Evolutionary conservation across 2,888 invertebrate species (phyloP), one percentile per base, ranked within the genome.

Genomic region (Hartigia nigra): DNA sequence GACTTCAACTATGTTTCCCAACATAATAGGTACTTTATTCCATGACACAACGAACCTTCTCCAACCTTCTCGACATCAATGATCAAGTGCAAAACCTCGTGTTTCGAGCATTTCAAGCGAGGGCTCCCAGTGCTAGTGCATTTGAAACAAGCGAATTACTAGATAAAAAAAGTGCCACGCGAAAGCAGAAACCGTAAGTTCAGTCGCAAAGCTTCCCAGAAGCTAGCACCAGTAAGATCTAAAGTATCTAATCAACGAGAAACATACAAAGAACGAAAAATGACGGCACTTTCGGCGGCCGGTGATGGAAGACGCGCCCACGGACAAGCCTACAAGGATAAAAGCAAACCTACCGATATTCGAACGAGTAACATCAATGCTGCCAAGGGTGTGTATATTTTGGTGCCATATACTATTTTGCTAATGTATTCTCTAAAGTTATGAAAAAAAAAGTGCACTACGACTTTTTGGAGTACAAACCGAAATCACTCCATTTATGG

Each of bases 331-430:
- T 97, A 96, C 90, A 97, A 97, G 92, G 97, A 97, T 92, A 97
- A 97, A 94, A 96, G 95, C 89, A 99, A 99, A 93, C 99, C 99
- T 74, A 94, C 95, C 72, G 98, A 98, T 93, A 98, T 99, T 89
- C 95, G 99, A 78, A 94, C 94, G 85, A 99, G 98, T 91, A 99
- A 99, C 92, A 99, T 99, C 88, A 96, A 96, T 92, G 99, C 99
- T 89, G 99, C 98, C 78, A 99, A 99, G 96, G 98, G 98, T 98
- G 94, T 80, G 79, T 84, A 79, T 80, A 80, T 76, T 80, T 11
- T 69, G 34, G 12, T 72, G 12, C 12, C 31, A 34, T 72, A 31
- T 23, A 72, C 31, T 34, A 34, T 14, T 32, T 14, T 72, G 3
- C 31, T 12, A 31, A 0, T 9, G 72, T 34, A 31, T 72, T 72